Percentiles rank a stretch among this genome's conserved stretches.
Evolutionary conservation across 2,888 invertebrate species (phyloP).

Genomic region (Drosophila nr. fundita): DNA sequence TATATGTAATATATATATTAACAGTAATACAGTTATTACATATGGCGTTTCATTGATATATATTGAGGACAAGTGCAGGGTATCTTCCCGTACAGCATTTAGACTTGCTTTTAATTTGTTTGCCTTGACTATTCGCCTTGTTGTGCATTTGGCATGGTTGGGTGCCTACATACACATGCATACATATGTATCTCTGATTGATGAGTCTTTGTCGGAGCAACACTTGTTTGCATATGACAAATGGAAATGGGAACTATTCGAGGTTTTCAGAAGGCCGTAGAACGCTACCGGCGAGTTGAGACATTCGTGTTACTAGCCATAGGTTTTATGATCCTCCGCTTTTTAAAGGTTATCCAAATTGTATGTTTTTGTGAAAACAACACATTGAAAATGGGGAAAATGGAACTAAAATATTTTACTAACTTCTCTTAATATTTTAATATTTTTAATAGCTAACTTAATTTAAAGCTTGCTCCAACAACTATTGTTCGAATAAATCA

Average conservation of each 20-base stretch:
- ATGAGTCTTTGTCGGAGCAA: conserved; percentile 51
- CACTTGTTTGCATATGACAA: conserved; percentile 56
- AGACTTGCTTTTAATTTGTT: conserved; percentile 25
- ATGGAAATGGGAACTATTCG: not conserved
- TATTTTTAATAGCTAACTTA: no score
- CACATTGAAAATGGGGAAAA: not conserved
- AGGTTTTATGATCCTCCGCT: no score
- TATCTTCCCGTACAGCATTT: not conserved
- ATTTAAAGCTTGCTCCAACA: no score
- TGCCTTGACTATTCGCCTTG: conserved; percentile 62
- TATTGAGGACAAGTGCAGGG: not conserved
- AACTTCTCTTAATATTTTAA: no score
- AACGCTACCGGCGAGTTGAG: not conserved
- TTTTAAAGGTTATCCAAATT: not conserved
- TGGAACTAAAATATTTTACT: not conserved
- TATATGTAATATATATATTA: not conserved
- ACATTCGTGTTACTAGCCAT: not conserved
- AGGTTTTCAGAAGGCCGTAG: not conserved
- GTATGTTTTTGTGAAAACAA: not conserved
- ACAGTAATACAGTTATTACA: not conserved
- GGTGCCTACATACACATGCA: not conserved
- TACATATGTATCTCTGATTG: conserved; percentile 11
- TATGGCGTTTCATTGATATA: not conserved
- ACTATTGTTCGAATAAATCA: no score
- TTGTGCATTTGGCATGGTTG: conserved; percentile 55